Evolutionary conservation across 2,888 invertebrate species (phyloP), one percentile per base, ranked within the genome.

Genomic region (Heliconius cydno): DNA sequence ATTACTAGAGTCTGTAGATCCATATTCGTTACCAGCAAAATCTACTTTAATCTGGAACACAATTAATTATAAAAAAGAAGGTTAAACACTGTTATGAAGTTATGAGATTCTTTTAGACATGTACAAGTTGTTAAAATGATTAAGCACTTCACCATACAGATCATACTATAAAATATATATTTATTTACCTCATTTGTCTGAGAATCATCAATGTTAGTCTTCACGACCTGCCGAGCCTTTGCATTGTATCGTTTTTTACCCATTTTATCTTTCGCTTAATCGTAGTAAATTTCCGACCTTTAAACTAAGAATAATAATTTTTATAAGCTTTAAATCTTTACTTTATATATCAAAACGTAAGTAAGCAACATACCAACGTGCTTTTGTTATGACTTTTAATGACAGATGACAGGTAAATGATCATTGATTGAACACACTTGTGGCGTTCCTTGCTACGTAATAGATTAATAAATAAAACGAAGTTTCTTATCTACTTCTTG

Each of bases 211-310:
- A 98, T 96, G 82, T 96, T 95, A 9, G 97, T 96, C 85, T 96
- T 95, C 0, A 96, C 96, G 79, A 96, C 96, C 90, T 96, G 96
- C 76, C 98, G 95, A 3, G 97, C 97, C 89, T 97, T 97, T 87
- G 96, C 97, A 90, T 98, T 98, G 87, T 96, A 97, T 22, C 96
- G 95, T 89, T 96, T 96, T 89, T 96, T 97, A 13, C 96, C 97
- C 97, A 97, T 97, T 84, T 85, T 92, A 73, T 22, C 68, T 63
- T 57, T 66, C 74, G 1, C 41, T 63, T 75, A 19, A 22, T 70
- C 25, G 28, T 25, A n/a, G 25, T 4, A n/a, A 5, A 30, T 6
- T 30, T n/a, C 1, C n/a, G 12, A 68, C 6, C 22, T 41, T 30
- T 9, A 25, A 25, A 25, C 6, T 2, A 65, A 5, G 15, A 63